A percentile compares a stretch with the other conserved stretches of the same genome.
Evolutionary conservation across 1,140 invertebrate genomes (phyloP).

Genomic region (Polyergus mexicanus): DNA sequence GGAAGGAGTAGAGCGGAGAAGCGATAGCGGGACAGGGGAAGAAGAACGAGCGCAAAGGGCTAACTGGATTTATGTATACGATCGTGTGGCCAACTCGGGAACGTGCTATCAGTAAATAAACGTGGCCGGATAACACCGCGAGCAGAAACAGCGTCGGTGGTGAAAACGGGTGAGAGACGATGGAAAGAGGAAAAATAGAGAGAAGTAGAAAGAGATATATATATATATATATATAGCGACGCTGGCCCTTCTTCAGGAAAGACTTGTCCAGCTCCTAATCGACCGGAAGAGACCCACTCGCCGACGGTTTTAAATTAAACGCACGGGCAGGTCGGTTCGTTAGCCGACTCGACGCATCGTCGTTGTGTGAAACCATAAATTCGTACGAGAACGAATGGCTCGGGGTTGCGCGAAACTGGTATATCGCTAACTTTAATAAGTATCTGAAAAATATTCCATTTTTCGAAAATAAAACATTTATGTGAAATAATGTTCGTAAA

Average conservation of each 20-base stretch:
- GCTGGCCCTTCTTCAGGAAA: slow-evolving; percentile 68
- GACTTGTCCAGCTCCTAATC: slow-evolving; percentile 80
- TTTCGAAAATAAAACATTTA: slow-evolving; percentile 15
- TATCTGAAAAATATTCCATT: neutral
- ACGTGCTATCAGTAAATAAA: slow-evolving; percentile 83
- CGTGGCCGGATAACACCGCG: slow-evolving; percentile 69
- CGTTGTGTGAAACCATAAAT: slow-evolving; percentile 74
- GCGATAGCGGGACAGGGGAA: slow-evolving; percentile 33
- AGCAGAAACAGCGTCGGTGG: slow-evolving; percentile 50
- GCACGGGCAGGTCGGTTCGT: slow-evolving; percentile 73
- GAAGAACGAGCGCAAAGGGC: slow-evolving; percentile 63
- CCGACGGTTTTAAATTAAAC: slow-evolving; percentile 81
- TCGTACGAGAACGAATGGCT: slow-evolving; percentile 71
- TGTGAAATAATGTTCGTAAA: neutral
- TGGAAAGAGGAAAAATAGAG: slow-evolving; percentile 17
- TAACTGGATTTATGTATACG: slow-evolving; percentile 82
- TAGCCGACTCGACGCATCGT: slow-evolving; percentile 73
- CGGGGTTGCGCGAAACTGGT: slow-evolving; percentile 11
- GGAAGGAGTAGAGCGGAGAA: slow-evolving; percentile 22
- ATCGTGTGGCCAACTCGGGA: slow-evolving; percentile 79
- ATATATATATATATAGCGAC: too few relatives aligned
- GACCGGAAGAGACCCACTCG: slow-evolving; percentile 79
- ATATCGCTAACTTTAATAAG: neutral
- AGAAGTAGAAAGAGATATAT: neutral
- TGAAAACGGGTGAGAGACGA: slow-evolving; percentile 6